These are phyloP conservation scores for Chascanopsetta lugubris DNA, from an alignment of 2,113 vertebrate species.

Conservation along the genomic window DNA sequence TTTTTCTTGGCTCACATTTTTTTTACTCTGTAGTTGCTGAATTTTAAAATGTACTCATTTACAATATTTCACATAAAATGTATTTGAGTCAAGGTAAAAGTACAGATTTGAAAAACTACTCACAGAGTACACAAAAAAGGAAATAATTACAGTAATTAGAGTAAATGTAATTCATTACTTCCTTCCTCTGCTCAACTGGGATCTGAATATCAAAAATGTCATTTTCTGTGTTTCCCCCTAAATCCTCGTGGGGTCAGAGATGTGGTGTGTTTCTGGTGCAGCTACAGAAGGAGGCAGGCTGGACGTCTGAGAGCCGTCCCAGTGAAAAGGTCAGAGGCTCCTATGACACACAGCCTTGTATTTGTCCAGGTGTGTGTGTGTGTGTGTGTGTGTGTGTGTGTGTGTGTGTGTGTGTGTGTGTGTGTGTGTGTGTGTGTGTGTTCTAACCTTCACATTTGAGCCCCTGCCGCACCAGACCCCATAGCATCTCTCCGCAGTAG, in stretches of 20 bases:
- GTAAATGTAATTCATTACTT: too few species aligned
- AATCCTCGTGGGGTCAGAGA: constrained; percentile 27
- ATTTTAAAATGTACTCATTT: too few species aligned
- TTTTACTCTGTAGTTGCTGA: too few species aligned
- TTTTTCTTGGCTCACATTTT: too few species aligned
- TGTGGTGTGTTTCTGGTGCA: constrained; percentile 4
- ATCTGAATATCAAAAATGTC: constrained; percentile 48
- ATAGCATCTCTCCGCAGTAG: constrained; percentile 99
- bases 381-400: background rate
- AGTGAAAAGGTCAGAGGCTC: background rate
- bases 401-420: background rate
- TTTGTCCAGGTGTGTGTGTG: background rate
- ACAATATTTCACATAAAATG: too few species aligned
- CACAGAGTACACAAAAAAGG: too few species aligned
- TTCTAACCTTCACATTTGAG: constrained; percentile 97
- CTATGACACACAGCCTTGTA: background rate
- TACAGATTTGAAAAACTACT: too few species aligned
- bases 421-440: background rate
- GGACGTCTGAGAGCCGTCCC: constrained; percentile 6
- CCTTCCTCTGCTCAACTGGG: too few species aligned
- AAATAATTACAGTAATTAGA: too few species aligned
- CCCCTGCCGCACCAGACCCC: constrained; percentile 97
- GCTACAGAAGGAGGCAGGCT: background rate
- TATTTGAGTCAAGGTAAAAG: too few species aligned
- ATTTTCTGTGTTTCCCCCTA: constrained; percentile 22